A percentile compares a stretch with the other conserved stretches of the same genome.
Evolutionary conservation across 2,113 vertebrate species (phyloP).

Genomic region (Scomber scombrus): DNA sequence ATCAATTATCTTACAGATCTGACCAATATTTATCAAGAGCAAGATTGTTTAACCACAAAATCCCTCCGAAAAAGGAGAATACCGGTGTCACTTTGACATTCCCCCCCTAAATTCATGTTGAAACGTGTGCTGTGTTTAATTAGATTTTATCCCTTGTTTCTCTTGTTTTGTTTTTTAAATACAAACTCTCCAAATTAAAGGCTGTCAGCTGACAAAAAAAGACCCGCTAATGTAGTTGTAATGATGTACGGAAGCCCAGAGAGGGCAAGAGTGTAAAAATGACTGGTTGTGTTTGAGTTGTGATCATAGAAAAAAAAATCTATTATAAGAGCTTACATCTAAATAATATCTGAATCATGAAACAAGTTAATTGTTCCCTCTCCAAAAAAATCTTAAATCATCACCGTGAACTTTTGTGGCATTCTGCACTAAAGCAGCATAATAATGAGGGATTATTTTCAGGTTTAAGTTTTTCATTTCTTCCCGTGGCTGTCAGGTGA

Average conservation of each 20-base stretch:
- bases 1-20: slow-evolving; percentile 89
- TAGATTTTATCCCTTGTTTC: not conserved
- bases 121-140: not conserved
- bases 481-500: not conserved
- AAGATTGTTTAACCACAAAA: slow-evolving; percentile 86
- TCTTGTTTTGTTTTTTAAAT: not conserved
- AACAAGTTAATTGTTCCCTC: too few relatives aligned
- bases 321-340: too few relatives aligned
- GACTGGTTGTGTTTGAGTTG: not conserved
- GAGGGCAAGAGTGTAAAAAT: not conserved
- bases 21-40: slow-evolving; percentile 90
- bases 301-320: not conserved
- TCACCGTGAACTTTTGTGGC: not conserved
- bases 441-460: slow-evolving; percentile 16
- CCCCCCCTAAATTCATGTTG: not conserved
- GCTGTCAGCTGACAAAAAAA: too few relatives aligned
- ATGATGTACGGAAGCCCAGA: not conserved
- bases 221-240: not conserved
- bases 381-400: not conserved
- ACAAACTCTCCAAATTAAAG: too few relatives aligned
- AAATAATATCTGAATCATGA: too few relatives aligned
- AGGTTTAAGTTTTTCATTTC: slow-evolving; percentile 1
- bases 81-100: slow-evolving; percentile 28
- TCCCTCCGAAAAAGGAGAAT: slow-evolving; percentile 68
- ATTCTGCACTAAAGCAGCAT: not conserved